Evolutionary conservation across 2,888 invertebrate species (phyloP), one percentile per base, ranked within the genome.

Genomic region (Brenthis ino): DNA sequence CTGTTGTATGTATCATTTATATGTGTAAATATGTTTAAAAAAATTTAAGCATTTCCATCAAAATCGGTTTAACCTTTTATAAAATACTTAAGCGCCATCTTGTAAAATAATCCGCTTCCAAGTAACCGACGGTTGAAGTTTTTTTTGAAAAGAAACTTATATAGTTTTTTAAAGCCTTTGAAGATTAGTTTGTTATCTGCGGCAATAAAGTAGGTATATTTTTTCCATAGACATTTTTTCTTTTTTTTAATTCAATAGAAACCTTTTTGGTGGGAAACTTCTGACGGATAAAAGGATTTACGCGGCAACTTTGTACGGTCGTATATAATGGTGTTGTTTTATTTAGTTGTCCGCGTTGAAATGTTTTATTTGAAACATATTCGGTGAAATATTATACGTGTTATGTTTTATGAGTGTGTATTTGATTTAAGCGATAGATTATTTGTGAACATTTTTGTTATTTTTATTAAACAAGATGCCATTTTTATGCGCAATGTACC

Each of bases 161-260:
- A 88, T 87, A 85, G 88, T 85, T 88, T 89, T 60, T 60, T 60
- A 60, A 60, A 82, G 79, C 77, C 81, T 85, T 85, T 83, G 83
- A 83, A 86, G 89, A 89, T 89, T 88, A 89, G 86, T 88, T 87
- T 84, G 89, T 89, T 89, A 89, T 89, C 89, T 81, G 79, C 76
- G 76, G 85, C 83, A 84, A 88, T 88, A 89, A 89, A 88, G 85
- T 85, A 86, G 86, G 85, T 79, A 57, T 68, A 57, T 55, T 77
- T 77, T 77, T 77, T 78, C 53, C 33, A 14, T 63, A 16, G 48
- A 20, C 13, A 77, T 80, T 80, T 64, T 72, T 77, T 71, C 74
- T 79, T 80, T 20, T 80, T 79, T 78, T 74, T 61, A 75, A 73
- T 72, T 73, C 74, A 77, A 79, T 74, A 71, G 76, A 75, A 73